phyloP scores from a whole-genome alignment of 2,113 vertebrate species.

The Takifugu flavidus region DNA sequence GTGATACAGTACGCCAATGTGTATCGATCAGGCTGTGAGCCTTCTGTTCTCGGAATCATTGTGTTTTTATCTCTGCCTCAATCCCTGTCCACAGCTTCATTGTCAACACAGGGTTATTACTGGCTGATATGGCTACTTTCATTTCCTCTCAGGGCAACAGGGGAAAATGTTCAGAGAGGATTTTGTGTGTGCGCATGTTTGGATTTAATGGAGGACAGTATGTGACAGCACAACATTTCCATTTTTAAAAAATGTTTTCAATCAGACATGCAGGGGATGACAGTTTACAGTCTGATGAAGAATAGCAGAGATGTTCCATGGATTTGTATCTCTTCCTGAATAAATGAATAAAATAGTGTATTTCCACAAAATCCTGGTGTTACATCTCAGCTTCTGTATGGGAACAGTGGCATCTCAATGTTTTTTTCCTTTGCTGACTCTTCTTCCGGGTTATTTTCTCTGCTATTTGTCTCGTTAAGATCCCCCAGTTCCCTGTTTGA shows the following conservation, averaged over 20 bases:
- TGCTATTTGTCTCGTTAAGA: background rate
- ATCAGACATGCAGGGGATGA: constrained; percentile 21
- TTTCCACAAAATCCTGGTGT: background rate
- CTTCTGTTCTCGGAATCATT: constrained; percentile 46
- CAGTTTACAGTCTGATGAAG: constrained; percentile 10
- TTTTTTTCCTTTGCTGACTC: background rate
- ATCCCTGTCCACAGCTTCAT: constrained; percentile 46
- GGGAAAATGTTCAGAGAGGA: background rate
- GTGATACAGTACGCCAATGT: constrained; percentile 25
- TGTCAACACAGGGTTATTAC: constrained; percentile 56
- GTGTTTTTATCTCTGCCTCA: constrained; percentile 48
- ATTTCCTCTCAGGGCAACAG: constrained; percentile 60
- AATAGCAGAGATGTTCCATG: constrained; percentile 4
- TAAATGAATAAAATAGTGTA: constrained; percentile 2
- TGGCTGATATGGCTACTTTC: constrained; percentile 55
- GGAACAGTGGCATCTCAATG: background rate
- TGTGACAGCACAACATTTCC: constrained; percentile 26
- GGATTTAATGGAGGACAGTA: background rate
- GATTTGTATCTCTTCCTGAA: constrained; percentile 8
- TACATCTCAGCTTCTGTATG: background rate
- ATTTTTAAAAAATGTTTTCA: background rate
- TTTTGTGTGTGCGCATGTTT: background rate
- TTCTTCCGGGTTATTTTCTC: background rate
- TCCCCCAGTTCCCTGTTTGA: constrained; percentile 5
- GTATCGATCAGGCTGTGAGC: constrained; percentile 49